These are phyloP conservation scores for Trisateles emortualis DNA, from an alignment of 2,888 invertebrate species.

Conservation along the genomic window DNA sequence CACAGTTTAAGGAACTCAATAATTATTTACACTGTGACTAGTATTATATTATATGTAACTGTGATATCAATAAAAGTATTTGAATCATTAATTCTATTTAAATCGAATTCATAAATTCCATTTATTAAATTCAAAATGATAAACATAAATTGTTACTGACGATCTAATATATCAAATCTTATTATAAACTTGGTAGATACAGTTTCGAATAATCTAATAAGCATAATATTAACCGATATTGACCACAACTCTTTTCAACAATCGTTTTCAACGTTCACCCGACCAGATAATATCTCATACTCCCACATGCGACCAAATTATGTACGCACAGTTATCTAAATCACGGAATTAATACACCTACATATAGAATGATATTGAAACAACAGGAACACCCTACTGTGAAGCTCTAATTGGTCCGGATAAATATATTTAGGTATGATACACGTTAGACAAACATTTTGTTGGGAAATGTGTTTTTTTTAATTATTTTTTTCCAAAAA, in stretches of 20 bases:
- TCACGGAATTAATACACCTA: slow-evolving; percentile 35
- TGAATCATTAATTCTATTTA: no score
- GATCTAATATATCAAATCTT: neutral
- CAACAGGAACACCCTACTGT: slow-evolving; percentile 45
- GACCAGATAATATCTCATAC: slow-evolving; percentile 27
- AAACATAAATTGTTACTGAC: slow-evolving; percentile 1
- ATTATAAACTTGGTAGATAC: slow-evolving; percentile 18
- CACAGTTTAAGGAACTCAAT: no score
- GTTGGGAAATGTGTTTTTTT: slow-evolving; percentile 16
- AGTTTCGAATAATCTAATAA: slow-evolving; percentile 16
- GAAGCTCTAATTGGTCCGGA: slow-evolving; percentile 46
- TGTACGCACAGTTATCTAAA: slow-evolving; percentile 35
- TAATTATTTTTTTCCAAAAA: no score
- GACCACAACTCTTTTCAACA: slow-evolving; percentile 34
- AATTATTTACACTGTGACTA: no score
- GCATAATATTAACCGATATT: slow-evolving; percentile 28
- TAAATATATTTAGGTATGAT: slow-evolving; percentile 5
- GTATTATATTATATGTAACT: no score
- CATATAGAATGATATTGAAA: slow-evolving; percentile 23
- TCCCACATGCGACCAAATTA: slow-evolving; percentile 39
- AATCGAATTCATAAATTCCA: neutral
- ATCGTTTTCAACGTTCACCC: slow-evolving; percentile 33
- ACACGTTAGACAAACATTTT: slow-evolving; percentile 11
- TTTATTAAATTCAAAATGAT: neutral
- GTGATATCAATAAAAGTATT: no score